Conservation (phyloP, 2,113 vertebrate genomes). For the Gallinago jamesoni region DNA sequence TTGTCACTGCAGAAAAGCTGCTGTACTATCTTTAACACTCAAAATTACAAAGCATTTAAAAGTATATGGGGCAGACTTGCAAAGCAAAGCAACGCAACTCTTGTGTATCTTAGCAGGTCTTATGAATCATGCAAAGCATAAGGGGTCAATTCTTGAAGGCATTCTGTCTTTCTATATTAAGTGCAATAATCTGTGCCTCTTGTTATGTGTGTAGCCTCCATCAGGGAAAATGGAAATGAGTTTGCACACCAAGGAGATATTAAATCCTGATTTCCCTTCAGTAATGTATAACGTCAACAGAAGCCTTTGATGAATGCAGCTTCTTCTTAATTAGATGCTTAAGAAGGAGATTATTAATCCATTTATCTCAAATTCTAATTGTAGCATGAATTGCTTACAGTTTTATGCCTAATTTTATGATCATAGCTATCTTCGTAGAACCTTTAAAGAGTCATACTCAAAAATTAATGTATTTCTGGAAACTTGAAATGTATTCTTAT, state of each 20-base stretch:
- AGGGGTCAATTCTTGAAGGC: neutral
- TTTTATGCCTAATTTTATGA: neutral
- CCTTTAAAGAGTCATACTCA: neutral
- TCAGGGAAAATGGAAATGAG: neutral
- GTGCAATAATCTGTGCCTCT: neutral
- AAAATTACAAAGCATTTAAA: neutral
- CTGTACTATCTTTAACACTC: neutral
- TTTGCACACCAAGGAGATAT: neutral
- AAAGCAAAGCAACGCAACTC: neutral
- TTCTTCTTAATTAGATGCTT: constrained; percentile 23
- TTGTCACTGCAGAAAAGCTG: neutral
- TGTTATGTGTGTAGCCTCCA: neutral
- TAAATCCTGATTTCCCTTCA: constrained; percentile 18
- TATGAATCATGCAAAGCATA: neutral
- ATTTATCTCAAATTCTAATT: constrained; percentile 32
- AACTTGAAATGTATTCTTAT: neutral
- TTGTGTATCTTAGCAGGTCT: neutral
- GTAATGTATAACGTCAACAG: constrained; percentile 23
- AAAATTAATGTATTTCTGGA: neutral
- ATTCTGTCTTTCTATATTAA: neutral
- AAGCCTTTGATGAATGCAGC: constrained; percentile 26
- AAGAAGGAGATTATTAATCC: constrained; percentile 33
- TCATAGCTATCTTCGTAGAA: neutral
- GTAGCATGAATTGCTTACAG: neutral
- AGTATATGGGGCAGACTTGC: neutral